Percentiles rank a stretch among this genome's conserved stretches.
Evolutionary conservation across 1,140 invertebrate genomes (phyloP).

Genomic region (Rhagoletis pomonella): DNA sequence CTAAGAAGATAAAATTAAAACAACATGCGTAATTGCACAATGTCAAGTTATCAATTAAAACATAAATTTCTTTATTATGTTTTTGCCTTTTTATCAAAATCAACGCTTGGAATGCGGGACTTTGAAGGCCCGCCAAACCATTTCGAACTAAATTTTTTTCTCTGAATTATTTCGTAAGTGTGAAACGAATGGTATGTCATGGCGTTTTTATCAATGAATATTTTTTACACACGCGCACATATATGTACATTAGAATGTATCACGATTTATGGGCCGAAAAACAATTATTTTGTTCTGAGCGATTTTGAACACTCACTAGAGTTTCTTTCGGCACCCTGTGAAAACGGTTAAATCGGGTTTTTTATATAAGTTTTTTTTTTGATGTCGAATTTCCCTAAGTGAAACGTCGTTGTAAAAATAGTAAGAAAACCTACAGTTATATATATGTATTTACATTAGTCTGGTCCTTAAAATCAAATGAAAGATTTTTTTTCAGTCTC

Average conservation of each 20-base stretch:
- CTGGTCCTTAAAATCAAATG: no score
- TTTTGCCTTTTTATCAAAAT: neutral
- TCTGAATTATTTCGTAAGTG: neutral
- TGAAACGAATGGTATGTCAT: neutral
- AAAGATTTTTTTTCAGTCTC: no score
- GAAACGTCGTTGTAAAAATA: no score
- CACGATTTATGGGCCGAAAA: no score
- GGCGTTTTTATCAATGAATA: slow-evolving; percentile 17
- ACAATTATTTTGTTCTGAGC: no score
- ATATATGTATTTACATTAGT: no score
- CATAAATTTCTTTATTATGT: neutral
- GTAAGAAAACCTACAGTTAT: no score
- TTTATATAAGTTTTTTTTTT: no score
- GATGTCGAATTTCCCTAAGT: no score
- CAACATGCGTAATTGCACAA: neutral
- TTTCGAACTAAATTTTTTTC: neutral
- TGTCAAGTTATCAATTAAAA: neutral
- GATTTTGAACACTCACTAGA: no score
- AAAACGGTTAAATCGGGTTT: no score
- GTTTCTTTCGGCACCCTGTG: no score
- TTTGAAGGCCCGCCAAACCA: slow-evolving; percentile 43
- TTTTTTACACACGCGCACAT: neutral
- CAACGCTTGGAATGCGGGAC: slow-evolving; percentile 3
- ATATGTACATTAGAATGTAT: neutral
- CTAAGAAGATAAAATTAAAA: neutral